Percentiles rank a stretch among this genome's conserved stretches.
Conservation (phyloP, 2,113 vertebrate genomes). For the Rhinoderma darwinii region DNA sequence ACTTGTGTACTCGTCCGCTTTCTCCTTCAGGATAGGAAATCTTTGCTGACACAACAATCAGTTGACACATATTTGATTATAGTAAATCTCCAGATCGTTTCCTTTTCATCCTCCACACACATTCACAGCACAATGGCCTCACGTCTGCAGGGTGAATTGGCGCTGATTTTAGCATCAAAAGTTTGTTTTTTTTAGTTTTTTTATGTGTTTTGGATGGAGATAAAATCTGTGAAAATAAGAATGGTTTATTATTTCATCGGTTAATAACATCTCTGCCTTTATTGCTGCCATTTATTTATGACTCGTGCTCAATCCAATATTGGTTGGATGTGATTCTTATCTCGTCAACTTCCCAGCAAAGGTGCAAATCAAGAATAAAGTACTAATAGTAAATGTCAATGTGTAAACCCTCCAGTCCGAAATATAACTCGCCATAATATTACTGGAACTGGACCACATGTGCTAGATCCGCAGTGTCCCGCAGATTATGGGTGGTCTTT, state of each 20-base stretch:
- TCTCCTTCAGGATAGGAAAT: not conserved
- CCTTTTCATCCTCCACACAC: not conserved
- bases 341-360: not conserved
- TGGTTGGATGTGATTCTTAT: not conserved
- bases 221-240: conserved; percentile 78
- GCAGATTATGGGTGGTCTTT: too few relatives aligned
- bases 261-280: conserved; percentile 69
- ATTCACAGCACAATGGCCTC: too few relatives aligned
- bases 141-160: conserved; percentile 73
- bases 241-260: conserved; percentile 80
- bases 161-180: conserved; percentile 72
- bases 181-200: too few relatives aligned
- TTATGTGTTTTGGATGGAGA: conserved; percentile 77
- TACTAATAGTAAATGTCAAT: too few relatives aligned
- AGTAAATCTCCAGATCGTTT: not conserved
- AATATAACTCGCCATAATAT: too few relatives aligned
- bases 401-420: too few relatives aligned
- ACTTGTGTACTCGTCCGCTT: not conserved
- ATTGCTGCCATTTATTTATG: conserved; percentile 66
- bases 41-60: conserved; percentile 23
- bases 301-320: conserved; percentile 63
- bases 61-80: not conserved
- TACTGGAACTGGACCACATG: too few relatives aligned
- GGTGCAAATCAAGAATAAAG: too few relatives aligned
- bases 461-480: too few relatives aligned